Conservation (phyloP, 2,888 invertebrate genomes). For the Heteromyza rotundicornis region DNA sequence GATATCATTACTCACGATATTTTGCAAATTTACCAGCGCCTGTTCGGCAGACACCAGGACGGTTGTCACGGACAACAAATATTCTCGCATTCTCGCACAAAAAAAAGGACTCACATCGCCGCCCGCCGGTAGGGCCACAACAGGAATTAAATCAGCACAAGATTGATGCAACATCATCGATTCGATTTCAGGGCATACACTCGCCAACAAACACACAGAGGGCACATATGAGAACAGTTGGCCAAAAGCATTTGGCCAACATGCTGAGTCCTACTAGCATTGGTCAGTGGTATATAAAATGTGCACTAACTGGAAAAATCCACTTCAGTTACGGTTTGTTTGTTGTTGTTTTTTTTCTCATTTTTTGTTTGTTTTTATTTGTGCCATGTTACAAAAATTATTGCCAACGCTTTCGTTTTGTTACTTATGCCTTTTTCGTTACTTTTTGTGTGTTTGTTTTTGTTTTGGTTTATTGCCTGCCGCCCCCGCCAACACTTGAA, state of each 20-base stretch:
- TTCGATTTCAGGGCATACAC: constrained; percentile 1
- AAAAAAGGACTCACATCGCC: not conserved
- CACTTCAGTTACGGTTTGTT: constrained; percentile 5
- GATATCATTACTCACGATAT: too few species aligned
- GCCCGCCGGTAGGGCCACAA: too few species aligned
- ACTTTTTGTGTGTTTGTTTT: constrained; percentile 13
- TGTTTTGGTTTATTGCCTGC: constrained; percentile 18
- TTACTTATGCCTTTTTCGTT: too few species aligned
- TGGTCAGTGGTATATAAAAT: constrained; percentile 10
- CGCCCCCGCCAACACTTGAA: constrained; percentile 31
- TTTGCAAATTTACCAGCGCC: too few species aligned
- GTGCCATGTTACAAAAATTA: constrained; percentile 19
- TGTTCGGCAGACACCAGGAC: too few species aligned
- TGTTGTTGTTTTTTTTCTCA: constrained; percentile 8
- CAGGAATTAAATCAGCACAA: constrained; percentile 16
- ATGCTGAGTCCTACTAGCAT: constrained; percentile 15
- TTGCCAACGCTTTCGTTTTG: constrained; percentile 24
- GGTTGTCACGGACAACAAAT: too few species aligned
- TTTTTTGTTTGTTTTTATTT: constrained; percentile 6
- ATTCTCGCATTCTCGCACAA: too few species aligned
- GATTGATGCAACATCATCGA: constrained; percentile 23
- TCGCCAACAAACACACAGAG: not conserved
- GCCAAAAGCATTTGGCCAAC: constrained; percentile 8
- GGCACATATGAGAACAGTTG: not conserved
- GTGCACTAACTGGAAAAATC: not conserved